Evolutionary conservation across 2,888 invertebrate genomes (phyloP), one percentile per base, ranked within the genome.

Genomic region (Stictocephala bisonia): DNA sequence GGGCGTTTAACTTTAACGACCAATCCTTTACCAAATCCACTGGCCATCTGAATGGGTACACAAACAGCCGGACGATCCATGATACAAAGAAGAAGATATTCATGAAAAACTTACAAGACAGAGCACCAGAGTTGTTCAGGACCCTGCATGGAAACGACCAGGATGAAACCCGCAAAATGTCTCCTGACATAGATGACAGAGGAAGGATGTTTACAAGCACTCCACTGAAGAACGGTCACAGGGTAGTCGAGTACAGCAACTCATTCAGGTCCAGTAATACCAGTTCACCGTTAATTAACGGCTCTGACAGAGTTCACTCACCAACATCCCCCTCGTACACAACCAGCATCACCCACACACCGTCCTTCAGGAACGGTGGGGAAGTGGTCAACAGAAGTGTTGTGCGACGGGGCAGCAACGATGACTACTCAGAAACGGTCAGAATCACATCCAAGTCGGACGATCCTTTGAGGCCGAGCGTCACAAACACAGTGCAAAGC

Each of bases 71-170:
- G 41, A 86, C 86, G 44, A 86, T 86, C 74, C 85, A 86, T 0
- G 89, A 90, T 53, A 76, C 80, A 74, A 90, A 89, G 81, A 90
- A 90, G 81, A 89, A 89, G 79, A 84, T 90, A 69, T 91, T 91
- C 82, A 83, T 92, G 78, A 90, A 90, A 80, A 89, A 89, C n/a
- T 83, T 92, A 11, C 88, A 89, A 77, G 91, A 90, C 80, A 86
- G 90, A 73, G 90, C 91, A 0, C 92, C 92, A 3, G 92, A 92
- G 81, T 84, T 91, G 29, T 92, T 90, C 83, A 90, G 89, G 80
- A 91, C 90, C 11, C 83, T 92, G 15, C 90, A 91, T 80, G 90
- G 90, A 56, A 88, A 89, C 73, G 90, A 73, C 9, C 20, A 20
- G 2, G 53, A 66, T n/a, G 72, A 72, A 11, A 72, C 27, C 15